These are phyloP conservation scores for Glossophaga mutica DNA, from an alignment of 2,797 vertebrate genomes.

Conservation along the genomic window DNA sequence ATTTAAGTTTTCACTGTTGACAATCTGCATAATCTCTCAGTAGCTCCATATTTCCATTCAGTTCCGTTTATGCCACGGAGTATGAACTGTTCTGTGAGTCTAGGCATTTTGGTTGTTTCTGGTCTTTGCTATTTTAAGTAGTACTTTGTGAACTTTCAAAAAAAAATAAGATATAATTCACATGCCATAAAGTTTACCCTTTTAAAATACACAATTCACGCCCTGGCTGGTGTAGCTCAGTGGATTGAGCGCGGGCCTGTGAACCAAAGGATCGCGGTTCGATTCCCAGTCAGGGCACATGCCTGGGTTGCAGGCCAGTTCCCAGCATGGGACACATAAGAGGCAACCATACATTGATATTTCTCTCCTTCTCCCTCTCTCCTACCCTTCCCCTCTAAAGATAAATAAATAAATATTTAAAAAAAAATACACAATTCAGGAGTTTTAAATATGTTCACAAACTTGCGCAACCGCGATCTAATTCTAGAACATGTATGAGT, in stretches of 20 bases:
- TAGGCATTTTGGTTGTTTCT: background rate
- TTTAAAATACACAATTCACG: background rate
- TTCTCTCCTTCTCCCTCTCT: too few relatives aligned
- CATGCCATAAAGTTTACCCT: background rate
- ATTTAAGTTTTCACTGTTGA: background rate
- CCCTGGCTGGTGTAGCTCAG: too few relatives aligned
- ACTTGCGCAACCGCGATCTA: background rate
- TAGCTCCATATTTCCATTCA: background rate
- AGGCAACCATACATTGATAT: too few relatives aligned
- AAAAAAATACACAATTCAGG: background rate
- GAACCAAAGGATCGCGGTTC: too few relatives aligned
- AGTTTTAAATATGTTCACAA: background rate
- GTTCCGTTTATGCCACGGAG: background rate
- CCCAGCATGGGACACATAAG: too few relatives aligned
- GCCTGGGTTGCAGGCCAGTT: too few relatives aligned
- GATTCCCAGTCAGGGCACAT: too few relatives aligned
- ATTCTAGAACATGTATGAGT: background rate
- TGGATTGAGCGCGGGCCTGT: too few relatives aligned
- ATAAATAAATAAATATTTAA: too few relatives aligned
- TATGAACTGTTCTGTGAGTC: background rate
- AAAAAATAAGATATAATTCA: background rate
- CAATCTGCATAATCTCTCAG: background rate
- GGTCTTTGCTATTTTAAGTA: constrained; percentile 2
- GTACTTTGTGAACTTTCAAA: background rate
- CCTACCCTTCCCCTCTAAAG: too few relatives aligned